Evolutionary conservation across 2,888 invertebrate genomes (phyloP), one percentile per base, ranked within the genome.

Genomic region (Gibbula magus): DNA sequence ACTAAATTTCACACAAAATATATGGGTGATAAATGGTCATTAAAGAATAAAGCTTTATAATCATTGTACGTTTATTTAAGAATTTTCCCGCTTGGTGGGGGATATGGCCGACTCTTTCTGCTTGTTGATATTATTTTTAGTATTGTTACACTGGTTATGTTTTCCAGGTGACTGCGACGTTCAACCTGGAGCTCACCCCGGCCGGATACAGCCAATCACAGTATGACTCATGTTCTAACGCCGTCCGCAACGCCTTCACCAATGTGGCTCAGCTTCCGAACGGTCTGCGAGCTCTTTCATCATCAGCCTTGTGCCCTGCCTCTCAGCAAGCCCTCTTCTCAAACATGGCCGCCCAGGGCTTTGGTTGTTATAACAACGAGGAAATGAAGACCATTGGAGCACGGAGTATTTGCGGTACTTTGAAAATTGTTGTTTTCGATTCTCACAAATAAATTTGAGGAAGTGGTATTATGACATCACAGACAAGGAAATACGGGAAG

Each of bases 331-430:
- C 75, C 13, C 32, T 51, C 1, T 82, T 52, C 75, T 70, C 45
- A 13, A 18, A 52, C 5, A 73, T 66, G 2, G 16, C 75, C 13
- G 32, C 20, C 16, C 75, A 82, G 29, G 79, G 77, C 13, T 80
- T 79, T 56, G 75, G 75, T 2, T 85, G 83, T 73, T 54, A 78
- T 75, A 77, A 78, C 16, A 53, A 79, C 35, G 79, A 81, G 29
- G 82, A 82, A 52, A 56, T 77, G n/a, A 35, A 80, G 29, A 51
- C 20, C 5, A 20, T 75, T 22, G 76, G 79, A 13, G 32, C 75
- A 20, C 76, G 51, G 18, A 73, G 75, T 25, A 75, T 61, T 13
- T 84, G 84, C 75, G 78, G 84, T 84, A 82, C 76, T 81, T 82
- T 25, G 0, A 18, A 61, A 5, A 22, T 20, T 10, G 13, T 45